Percentiles rank a stretch among this genome's conserved stretches.
Conservation (phyloP, 2,113 vertebrate species). For the Marmota monax region DNA sequence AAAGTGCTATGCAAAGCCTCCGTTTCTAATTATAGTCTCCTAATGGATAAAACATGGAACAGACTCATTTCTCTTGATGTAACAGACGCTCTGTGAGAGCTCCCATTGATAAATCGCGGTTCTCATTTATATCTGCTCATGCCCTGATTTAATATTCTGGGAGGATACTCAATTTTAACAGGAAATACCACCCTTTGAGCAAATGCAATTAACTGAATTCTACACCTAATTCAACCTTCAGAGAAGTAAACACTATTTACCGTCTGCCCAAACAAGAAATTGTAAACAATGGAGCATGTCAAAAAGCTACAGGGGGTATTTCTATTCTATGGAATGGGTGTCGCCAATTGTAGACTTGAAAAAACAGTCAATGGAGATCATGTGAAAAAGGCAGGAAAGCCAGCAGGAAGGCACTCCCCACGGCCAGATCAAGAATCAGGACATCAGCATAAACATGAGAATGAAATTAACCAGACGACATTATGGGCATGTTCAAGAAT, state of each 20-base stretch:
- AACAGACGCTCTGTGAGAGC: neutral
- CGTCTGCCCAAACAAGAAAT: neutral
- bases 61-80: neutral
- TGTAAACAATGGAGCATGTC: neutral
- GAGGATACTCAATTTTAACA: neutral
- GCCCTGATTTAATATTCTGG: neutral
- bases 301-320: neutral
- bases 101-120: neutral
- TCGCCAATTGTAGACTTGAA: neutral
- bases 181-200: conserved; percentile 10
- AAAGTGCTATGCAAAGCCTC: conserved; percentile 51
- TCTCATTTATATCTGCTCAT: neutral
- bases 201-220: conserved; percentile 48
- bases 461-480: too few species aligned
- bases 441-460: neutral
- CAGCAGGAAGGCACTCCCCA: neutral
- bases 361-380: neutral
- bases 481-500: neutral
- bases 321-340: neutral
- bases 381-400: neutral
- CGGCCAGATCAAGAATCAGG: conserved; percentile 1
- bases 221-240: conserved; percentile 8
- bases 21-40: conserved; percentile 48
- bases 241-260: neutral
- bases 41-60: neutral